Conservation (phyloP, 2,888 invertebrate genomes). For the Troilus luridus region DNA sequence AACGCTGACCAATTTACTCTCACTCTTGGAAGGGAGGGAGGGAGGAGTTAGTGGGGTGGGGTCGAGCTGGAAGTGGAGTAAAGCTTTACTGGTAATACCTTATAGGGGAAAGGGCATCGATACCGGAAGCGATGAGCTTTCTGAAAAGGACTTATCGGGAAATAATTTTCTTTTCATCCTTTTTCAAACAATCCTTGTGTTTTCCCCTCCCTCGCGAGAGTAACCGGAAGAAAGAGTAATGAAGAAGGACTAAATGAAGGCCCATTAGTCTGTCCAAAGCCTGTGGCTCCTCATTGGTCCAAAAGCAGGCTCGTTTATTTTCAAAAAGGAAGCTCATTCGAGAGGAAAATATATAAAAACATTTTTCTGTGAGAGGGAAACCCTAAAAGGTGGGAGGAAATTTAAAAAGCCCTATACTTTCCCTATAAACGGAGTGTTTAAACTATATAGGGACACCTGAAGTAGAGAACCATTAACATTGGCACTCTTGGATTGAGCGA, state of each 20-base stretch:
- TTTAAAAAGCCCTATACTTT: not conserved
- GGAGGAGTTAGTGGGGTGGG: not conserved
- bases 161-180: slow-evolving; percentile 52
- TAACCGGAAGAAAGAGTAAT: slow-evolving; percentile 16
- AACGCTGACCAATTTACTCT: slow-evolving; percentile 54
- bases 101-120: slow-evolving; percentile 14
- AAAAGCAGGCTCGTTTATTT: slow-evolving; percentile 55
- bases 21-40: not conserved
- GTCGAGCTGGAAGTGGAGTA: not conserved
- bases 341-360: slow-evolving; percentile 50
- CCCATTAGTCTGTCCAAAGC: slow-evolving; percentile 52
- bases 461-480: not conserved
- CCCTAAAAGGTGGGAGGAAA: not conserved
- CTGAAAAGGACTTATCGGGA: slow-evolving; percentile 10
- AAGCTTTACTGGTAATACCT: slow-evolving; percentile 38
- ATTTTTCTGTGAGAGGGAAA: not conserved
- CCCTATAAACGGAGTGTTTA: slow-evolving; percentile 21
- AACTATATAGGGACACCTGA: not conserved
- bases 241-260: slow-evolving; percentile 53
- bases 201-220: not conserved
- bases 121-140: slow-evolving; percentile 23
- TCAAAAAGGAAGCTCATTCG: slow-evolving; percentile 47
- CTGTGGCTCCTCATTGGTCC: not conserved
- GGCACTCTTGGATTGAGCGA: not conserved
- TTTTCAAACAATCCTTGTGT: slow-evolving; percentile 47